These are phyloP conservation scores for Hedychridium roseum DNA, from an alignment of 2,888 invertebrate species.

Conservation along the genomic window DNA sequence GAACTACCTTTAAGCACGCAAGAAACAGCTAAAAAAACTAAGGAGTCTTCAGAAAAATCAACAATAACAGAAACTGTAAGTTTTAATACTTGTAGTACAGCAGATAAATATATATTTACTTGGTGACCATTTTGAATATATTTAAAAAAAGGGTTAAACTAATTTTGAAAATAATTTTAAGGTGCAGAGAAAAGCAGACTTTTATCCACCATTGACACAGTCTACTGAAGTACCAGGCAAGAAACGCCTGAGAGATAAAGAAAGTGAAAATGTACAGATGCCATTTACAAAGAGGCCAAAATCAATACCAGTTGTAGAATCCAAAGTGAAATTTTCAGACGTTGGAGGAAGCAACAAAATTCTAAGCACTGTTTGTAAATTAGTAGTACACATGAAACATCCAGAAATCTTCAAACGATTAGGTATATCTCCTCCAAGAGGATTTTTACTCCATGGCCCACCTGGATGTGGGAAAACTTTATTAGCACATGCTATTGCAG, in stretches of 20 bases:
- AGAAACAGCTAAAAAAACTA: too few relatives aligned
- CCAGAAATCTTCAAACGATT: slow-evolving; percentile 87
- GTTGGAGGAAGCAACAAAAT: slow-evolving; percentile 84
- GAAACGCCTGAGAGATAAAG: slow-evolving; percentile 48
- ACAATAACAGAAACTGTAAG: too few relatives aligned
- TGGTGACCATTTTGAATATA: too few relatives aligned
- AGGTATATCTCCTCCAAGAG: slow-evolving; percentile 87
- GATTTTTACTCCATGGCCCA: slow-evolving; percentile 93
- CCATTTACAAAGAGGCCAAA: slow-evolving; percentile 46
- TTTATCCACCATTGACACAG: too few relatives aligned
- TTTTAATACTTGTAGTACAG: too few relatives aligned
- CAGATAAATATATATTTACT: too few relatives aligned
- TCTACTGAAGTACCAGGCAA: background rate
- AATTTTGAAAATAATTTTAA: too few relatives aligned
- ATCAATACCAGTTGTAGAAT: slow-evolving; percentile 49
- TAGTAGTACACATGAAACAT: slow-evolving; percentile 86
- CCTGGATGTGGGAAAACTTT: slow-evolving; percentile 94
- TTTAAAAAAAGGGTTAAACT: too few relatives aligned
- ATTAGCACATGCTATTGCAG: slow-evolving; percentile 83
- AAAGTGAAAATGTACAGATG: slow-evolving; percentile 61
- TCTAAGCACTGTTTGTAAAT: slow-evolving; percentile 75
- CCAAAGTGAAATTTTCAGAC: slow-evolving; percentile 73
- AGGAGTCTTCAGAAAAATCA: too few relatives aligned
- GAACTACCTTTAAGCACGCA: too few relatives aligned
- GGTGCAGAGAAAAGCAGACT: too few relatives aligned